Conservation (phyloP, 2,113 vertebrate genomes). For the Halcyon malimbica region DNA sequence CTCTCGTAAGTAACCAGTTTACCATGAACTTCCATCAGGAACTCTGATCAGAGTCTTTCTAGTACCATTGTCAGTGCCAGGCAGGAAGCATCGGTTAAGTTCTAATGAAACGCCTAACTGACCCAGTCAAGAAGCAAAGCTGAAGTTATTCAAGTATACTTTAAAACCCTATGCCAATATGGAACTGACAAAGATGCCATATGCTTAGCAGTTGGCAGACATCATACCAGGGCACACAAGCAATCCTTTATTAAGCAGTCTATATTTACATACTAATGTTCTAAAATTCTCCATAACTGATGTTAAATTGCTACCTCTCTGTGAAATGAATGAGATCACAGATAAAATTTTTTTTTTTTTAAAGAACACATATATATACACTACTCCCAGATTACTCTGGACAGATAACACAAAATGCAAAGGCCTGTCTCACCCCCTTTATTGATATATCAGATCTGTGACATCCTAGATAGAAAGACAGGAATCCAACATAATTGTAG, state of each 20-base stretch:
- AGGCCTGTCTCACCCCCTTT: background rate
- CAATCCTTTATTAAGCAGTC: slow-evolving; percentile 15
- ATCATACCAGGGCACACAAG: background rate
- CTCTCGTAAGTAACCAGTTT: background rate
- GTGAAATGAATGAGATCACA: background rate
- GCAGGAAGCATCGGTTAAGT: background rate
- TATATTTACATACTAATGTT: background rate
- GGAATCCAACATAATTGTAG: background rate
- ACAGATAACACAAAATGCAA: background rate
- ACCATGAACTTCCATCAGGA: background rate
- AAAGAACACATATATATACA: background rate
- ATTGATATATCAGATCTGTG: background rate
- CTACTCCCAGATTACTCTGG: background rate
- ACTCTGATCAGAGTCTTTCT: background rate
- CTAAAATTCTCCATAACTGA: background rate
- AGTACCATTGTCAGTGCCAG: background rate
- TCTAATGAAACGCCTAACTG: background rate
- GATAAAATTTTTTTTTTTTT: background rate
- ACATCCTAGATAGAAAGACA: background rate
- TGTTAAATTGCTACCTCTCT: background rate
- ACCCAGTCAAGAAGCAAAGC: slow-evolving; percentile 21
- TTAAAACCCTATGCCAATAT: slow-evolving; percentile 17
- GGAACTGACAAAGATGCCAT: slow-evolving; percentile 22
- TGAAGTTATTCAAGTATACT: background rate
- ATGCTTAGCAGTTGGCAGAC: slow-evolving; percentile 35